Percentiles rank a stretch among this genome's conserved stretches.
Conservation (phyloP, 2,888 invertebrate genomes). For the Endomychus coccineus region DNA sequence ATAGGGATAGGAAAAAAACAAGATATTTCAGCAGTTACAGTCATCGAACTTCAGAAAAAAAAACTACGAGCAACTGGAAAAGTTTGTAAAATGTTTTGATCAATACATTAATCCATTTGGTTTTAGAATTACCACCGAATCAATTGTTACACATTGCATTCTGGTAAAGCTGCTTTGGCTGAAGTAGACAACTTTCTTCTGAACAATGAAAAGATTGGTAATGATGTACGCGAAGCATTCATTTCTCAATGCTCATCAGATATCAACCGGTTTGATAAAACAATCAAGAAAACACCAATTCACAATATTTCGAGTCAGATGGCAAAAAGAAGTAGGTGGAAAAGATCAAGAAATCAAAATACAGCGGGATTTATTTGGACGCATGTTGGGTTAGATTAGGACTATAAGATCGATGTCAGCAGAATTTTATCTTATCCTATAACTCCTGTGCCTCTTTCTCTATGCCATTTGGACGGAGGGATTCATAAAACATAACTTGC, state of each 20-base stretch:
- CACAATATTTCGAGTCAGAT: conserved; percentile 11
- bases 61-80: conserved; percentile 4
- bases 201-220: conserved; percentile 17
- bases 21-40: conserved; percentile 25
- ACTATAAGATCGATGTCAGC: not conserved
- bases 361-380: conserved; percentile 26
- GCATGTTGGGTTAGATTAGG: conserved; percentile 17
- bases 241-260: conserved; percentile 17
- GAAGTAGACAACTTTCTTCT: conserved; percentile 16
- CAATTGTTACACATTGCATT: conserved; percentile 19
- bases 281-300: conserved; percentile 11
- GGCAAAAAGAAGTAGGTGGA: conserved; percentile 17
- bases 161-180: conserved; percentile 16
- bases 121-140: conserved; percentile 1
- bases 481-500: conserved; percentile 1
- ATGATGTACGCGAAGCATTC: conserved; percentile 15
- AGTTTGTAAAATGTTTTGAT: conserved; percentile 5
- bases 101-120: conserved; percentile 4
- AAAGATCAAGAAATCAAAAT: conserved; percentile 24
- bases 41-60: no score
- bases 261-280: conserved; percentile 16
- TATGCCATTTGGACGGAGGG: not conserved
- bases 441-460: conserved; percentile 2
- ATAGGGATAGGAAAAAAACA: conserved; percentile 21
- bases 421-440: not conserved